These are phyloP conservation scores for Globicephala melas DNA, from an alignment of 2,113 vertebrate species.

Conservation along the genomic window DNA sequence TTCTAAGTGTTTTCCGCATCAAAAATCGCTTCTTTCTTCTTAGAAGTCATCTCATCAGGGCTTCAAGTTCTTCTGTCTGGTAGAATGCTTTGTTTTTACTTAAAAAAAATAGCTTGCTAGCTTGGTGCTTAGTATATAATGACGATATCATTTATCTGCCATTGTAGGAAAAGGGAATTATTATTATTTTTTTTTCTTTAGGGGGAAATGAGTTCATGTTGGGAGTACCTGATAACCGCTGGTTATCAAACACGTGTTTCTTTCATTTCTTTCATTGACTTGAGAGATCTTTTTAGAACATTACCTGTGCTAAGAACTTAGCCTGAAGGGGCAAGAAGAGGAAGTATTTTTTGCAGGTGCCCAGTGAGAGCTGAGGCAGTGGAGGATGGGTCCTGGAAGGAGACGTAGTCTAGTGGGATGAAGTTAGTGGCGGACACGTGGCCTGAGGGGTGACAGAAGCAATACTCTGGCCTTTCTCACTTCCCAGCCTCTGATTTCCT, in stretches of 20 bases:
- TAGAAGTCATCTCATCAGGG: neutral
- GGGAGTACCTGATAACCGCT: neutral
- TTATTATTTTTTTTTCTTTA: neutral
- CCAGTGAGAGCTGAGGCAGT: neutral
- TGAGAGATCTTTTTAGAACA: neutral
- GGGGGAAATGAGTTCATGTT: neutral
- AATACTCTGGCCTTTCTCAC: neutral
- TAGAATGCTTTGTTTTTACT: neutral
- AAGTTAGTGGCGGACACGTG: neutral
- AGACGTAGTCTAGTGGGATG: no score
- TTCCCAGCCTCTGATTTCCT: neutral
- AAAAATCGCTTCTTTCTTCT: neutral
- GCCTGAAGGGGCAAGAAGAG: neutral
- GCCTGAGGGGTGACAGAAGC: neutral
- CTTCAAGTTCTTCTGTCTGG: neutral
- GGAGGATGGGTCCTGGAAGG: neutral
- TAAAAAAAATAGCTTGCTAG: neutral
- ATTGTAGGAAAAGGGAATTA: neutral
- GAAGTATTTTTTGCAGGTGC: neutral
- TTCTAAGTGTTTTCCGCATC: neutral
- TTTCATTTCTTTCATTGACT: neutral
- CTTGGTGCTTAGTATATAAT: neutral
- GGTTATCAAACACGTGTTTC: neutral
- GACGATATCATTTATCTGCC: neutral
- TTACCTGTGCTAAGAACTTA: neutral